Percentiles rank a stretch among this genome's conserved stretches.
Conservation (phyloP, 2,888 invertebrate genomes). For the Limnephilus auricula region DNA sequence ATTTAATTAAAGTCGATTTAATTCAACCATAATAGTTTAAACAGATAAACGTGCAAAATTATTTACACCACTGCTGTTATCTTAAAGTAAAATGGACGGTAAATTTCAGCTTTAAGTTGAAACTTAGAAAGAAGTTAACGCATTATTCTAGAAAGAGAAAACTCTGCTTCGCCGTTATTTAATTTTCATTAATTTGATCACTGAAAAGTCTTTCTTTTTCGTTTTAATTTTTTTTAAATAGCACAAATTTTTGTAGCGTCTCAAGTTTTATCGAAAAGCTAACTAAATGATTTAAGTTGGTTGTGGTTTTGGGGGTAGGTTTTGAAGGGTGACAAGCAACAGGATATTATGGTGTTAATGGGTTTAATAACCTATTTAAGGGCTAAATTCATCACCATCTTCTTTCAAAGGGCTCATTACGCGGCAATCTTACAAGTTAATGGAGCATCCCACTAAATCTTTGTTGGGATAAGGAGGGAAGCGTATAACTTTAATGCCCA, state of each 20-base stretch:
- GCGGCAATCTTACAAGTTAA: slow-evolving; percentile 16
- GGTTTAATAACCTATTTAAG: slow-evolving; percentile 2
- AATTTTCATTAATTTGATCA: background rate
- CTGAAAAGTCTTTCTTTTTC: background rate
- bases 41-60: background rate
- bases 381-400: slow-evolving; percentile 15
- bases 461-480: background rate
- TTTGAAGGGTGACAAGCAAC: background rate
- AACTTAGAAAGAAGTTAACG: background rate
- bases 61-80: background rate
- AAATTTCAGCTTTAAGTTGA: background rate
- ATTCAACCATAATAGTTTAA: background rate
- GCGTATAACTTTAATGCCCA: background rate
- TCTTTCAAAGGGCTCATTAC: slow-evolving; percentile 18
- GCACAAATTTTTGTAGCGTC: background rate
- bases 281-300: background rate
- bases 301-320: background rate
- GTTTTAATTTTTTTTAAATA: background rate
- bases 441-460: slow-evolving; percentile 3
- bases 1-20: background rate
- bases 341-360: slow-evolving; percentile 3
- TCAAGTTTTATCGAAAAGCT: background rate
- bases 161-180: background rate
- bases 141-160: background rate
- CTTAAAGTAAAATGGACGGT: background rate